These are phyloP conservation scores for Chunga burmeisteri DNA, from an alignment of 2,113 vertebrate species.

Conservation along the genomic window DNA sequence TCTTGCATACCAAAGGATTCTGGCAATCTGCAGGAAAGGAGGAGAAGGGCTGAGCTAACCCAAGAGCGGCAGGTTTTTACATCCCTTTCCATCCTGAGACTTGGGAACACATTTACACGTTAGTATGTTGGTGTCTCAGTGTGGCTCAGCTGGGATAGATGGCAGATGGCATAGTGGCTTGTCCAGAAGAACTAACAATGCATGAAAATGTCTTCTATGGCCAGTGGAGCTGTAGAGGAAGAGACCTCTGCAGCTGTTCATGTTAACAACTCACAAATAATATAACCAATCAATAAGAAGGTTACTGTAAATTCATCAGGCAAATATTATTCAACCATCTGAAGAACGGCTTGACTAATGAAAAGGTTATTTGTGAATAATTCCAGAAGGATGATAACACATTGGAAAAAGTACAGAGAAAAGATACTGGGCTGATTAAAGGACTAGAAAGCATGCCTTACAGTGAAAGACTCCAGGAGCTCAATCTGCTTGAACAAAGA, in stretches of 20 bases:
- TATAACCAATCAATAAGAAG: background rate
- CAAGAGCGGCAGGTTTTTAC: background rate
- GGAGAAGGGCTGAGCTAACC: background rate
- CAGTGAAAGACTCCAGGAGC: background rate
- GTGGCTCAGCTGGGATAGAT: background rate
- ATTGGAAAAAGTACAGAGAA: conserved; percentile 8
- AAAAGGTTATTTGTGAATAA: conserved; percentile 59
- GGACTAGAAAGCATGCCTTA: background rate
- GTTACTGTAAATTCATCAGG: conserved; percentile 6
- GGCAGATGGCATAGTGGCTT: background rate
- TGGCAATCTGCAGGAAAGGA: background rate
- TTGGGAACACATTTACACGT: background rate
- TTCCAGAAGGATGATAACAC: conserved; percentile 26
- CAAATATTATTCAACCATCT: conserved; percentile 31
- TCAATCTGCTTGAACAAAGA: background rate
- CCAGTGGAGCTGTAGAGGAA: background rate
- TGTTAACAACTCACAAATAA: background rate
- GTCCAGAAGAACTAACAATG: background rate
- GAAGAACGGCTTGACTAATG: background rate
- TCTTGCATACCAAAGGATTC: background rate
- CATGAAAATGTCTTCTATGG: background rate
- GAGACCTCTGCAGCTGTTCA: background rate
- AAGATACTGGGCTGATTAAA: background rate
- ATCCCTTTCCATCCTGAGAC: background rate
- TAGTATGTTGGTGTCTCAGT: background rate